These are phyloP conservation scores for Euzetes globulus DNA, from an alignment of 2,888 invertebrate genomes.

Conservation along the genomic window DNA sequence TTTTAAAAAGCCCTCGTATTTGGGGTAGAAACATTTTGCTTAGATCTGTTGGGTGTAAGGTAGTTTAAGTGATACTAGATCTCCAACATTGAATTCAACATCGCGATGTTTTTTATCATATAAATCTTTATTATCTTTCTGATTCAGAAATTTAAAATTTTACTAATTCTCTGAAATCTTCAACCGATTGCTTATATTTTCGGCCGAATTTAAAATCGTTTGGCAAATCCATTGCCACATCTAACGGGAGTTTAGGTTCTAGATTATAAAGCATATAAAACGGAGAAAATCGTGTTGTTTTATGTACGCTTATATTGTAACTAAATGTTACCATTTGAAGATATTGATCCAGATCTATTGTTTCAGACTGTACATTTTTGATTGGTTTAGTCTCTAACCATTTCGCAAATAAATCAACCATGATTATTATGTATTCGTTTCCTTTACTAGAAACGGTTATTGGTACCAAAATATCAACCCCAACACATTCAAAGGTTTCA, in stretches of 20 bases:
- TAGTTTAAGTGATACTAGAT: neutral
- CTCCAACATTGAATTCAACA: neutral
- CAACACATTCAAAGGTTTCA: neutral
- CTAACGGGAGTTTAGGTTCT: conserved; percentile 39
- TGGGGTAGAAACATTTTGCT: neutral
- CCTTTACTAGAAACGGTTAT: neutral
- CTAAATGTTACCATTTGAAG: conserved; percentile 41
- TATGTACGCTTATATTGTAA: conserved; percentile 39
- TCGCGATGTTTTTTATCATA: neutral
- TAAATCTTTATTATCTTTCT: neutral
- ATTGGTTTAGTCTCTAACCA: neutral
- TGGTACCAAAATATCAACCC: neutral
- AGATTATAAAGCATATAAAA: neutral
- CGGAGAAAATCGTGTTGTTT: conserved; percentile 20
- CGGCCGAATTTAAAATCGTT: neutral
- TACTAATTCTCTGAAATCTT: neutral
- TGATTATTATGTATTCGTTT: neutral
- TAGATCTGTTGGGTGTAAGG: neutral
- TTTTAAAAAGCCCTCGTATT: neutral
- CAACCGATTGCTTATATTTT: neutral
- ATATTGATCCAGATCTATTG: conserved; percentile 43
- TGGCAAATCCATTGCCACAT: neutral
- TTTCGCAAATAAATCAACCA: neutral
- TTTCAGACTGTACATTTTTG: conserved; percentile 42
- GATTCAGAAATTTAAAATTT: neutral